A percentile compares a stretch with the other conserved stretches of the same genome.
These are phyloP conservation scores for Rhincodon typus DNA, from an alignment of 2,797 vertebrate genomes.

Conservation along the genomic window DNA sequence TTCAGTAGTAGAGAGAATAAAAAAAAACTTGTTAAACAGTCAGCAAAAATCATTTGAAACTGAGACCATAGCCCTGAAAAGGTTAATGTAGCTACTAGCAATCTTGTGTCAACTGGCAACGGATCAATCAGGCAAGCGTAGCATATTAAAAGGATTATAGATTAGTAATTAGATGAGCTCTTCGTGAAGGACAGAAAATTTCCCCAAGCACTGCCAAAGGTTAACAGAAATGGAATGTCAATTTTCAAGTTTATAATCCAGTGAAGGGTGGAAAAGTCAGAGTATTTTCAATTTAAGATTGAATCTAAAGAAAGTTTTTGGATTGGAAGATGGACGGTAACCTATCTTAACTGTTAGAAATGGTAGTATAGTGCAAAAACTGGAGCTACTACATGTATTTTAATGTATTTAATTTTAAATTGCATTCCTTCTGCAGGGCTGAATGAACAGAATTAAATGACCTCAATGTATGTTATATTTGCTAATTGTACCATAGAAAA, in stretches of 20 bases:
- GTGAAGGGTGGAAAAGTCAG: conserved; percentile 46
- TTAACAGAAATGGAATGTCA: conserved; percentile 60
- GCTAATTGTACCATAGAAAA: neutral
- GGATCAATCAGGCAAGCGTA: conserved; percentile 81
- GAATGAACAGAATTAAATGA: conserved; percentile 25
- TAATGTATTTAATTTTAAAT: neutral
- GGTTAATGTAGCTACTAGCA: conserved; percentile 80
- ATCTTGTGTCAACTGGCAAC: conserved; percentile 75
- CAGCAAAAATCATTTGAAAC: neutral
- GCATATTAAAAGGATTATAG: conserved; percentile 92
- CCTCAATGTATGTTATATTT: neutral
- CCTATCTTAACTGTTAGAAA: conserved; percentile 33
- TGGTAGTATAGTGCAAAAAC: neutral
- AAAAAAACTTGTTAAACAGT: neutral
- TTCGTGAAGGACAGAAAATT: conserved; percentile 65
- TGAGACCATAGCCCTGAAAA: conserved; percentile 58
- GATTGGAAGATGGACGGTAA: conserved; percentile 42
- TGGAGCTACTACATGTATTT: neutral
- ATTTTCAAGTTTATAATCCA: conserved; percentile 59
- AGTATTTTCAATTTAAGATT: conserved; percentile 46
- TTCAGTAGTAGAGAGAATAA: neutral
- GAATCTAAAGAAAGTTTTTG: conserved; percentile 43
- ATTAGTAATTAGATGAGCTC: conserved; percentile 93
- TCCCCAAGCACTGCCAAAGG: conserved; percentile 63
- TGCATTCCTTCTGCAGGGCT: neutral